Conservation (phyloP, 2,888 invertebrate species). For the Pinctada fucata region DNA sequence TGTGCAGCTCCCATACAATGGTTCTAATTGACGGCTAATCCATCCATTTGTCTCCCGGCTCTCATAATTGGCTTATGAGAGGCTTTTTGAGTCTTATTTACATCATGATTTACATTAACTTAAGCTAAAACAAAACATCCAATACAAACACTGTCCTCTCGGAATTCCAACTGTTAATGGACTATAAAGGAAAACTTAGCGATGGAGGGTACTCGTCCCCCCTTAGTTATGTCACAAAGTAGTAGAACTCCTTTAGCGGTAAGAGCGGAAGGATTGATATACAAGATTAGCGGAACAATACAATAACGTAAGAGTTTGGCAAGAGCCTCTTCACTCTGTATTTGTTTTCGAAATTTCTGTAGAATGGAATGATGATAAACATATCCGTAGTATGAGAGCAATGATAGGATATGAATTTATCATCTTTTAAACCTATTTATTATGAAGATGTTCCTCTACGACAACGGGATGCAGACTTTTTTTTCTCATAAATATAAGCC, state of each 20-base stretch:
- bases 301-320: not conserved
- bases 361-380: too few relatives aligned
- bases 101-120: not conserved
- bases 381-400: too few relatives aligned
- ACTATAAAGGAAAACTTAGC: not conserved
- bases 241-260: not conserved
- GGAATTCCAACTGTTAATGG: not conserved
- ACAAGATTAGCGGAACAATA: slow-evolving; percentile 3
- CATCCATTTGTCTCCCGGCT: not conserved
- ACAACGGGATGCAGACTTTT: too few relatives aligned
- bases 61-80: not conserved
- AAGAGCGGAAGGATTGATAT: not conserved
- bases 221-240: not conserved
- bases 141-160: not conserved
- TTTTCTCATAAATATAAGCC: too few relatives aligned
- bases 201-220: not conserved
- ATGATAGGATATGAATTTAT: too few relatives aligned
- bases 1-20: too few relatives aligned
- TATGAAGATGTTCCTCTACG: too few relatives aligned
- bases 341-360: too few relatives aligned
- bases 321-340: not conserved
- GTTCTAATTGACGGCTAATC: not conserved
- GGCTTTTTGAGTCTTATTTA: slow-evolving; percentile 3
- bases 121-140: slow-evolving; percentile 7
- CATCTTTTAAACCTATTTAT: too few relatives aligned